Base-by-base conservation (phyloP, 2,888 invertebrate genomes). In the Platycheirus albimanus region DNA sequence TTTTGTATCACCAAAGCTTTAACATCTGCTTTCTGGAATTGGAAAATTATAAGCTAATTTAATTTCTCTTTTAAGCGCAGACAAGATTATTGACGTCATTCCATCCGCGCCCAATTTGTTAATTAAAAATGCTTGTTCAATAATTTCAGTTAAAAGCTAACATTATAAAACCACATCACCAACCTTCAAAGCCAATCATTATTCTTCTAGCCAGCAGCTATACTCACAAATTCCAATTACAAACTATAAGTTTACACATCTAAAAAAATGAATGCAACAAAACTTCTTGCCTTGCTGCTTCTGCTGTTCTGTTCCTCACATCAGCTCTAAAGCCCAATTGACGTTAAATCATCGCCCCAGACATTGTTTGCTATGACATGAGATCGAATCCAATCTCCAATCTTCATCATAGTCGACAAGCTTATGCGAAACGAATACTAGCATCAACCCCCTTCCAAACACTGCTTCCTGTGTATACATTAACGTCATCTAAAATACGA, bases 301-400 rank as follows among this genome's bases (percentile, higher is more conserved):
- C n/a, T n/a, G 1, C 1, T 7, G n/a, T n/a, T n/a, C n/a, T n/a
- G n/a, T n/a, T n/a, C n/a, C 41, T 41, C 30, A 10, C 61, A 54
- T 72, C 38, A 54, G 11, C 20, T 54, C 20, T 20, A 38, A 63
- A 47, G 58, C 61, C 61, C 33, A 67, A 67, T 67, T 30, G 45
- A 69, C 41, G 41, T 79, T 63, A 56, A 79, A 80, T 75, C 75
- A 56, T 75, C 67, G 67, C 33, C 41, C 51, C 43, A 58, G 43
- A 78, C 74, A 74, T 49, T 63, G 49, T 79, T 63, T 69, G 69
- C 47, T 19, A 56, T 64, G 63, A 69, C 54, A 75, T 56, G 5
- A 49, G 69, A 75, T 69, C 63, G 69, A 69, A 80, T 79, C 47
- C n/a, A n/a, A n/a, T 67, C 71, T 51, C 41, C 64, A 64, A 61